Base-by-base conservation (phyloP, 2,888 invertebrate species). In the Andrena praecox region DNA sequence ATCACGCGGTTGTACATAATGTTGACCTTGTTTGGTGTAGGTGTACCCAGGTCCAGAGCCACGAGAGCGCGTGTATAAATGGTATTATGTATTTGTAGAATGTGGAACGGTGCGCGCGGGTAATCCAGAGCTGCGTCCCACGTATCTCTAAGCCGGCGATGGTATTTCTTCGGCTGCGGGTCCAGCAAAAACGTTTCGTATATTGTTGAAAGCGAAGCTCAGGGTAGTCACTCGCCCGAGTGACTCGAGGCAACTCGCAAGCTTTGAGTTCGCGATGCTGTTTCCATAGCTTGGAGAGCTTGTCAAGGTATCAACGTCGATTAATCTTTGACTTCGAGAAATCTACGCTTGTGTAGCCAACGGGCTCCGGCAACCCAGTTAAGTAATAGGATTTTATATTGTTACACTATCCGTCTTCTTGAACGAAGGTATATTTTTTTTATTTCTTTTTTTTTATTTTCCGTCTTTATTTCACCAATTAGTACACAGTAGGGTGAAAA, bases 221-320 rank as follows among this genome's bases (percentile, higher is more conserved):
- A 68, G 27, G 33, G 29, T 62, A 63, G 31, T 59, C 54, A 59
- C 31, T 31, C 54, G 60, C 16, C 10, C n/a, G 63, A 7, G 27
- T 33, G 72, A 82, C 63, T 78, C 63, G 27, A n/a, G 63, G 59
- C 54, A 54, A 79, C 64, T 66, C n/a, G 56, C 48, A 35, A 35
- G 31, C 50, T 33, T 68, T 48, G 75, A 80, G 76, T 72, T 77
- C 62, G 77, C 89, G 90, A 90, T 89, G 88, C 87, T 81, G 87
- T 90, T 89, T 82, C 88, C 85, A 90, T 90, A 87, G 90, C 86
- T 77, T 74, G 72, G 75, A 66, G 76, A 91, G 87, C 85, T 90
- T 83, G 82, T 67, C 70, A 66, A 70, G 52, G 42, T 59, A 70
- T 52, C 52, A 63, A 63, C 64, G 42, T 42, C 35, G 66, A 60